These are phyloP conservation scores for Falco novaeseelandiae DNA, from an alignment of 2,797 vertebrate genomes.

Conservation along the genomic window DNA sequence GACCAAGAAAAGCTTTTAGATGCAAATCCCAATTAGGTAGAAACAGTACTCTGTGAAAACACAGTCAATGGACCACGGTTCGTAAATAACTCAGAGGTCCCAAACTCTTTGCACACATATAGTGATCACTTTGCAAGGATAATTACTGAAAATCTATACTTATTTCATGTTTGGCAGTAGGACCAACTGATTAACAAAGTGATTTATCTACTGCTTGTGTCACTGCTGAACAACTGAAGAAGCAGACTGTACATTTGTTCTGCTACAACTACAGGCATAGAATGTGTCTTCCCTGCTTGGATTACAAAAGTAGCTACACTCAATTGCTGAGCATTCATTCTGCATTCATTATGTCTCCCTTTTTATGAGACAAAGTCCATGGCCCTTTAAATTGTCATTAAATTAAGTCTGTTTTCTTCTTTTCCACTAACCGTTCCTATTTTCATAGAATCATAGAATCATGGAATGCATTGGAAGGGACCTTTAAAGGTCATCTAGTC, in stretches of 20 bases:
- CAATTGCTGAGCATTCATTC: background rate
- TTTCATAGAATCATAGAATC: background rate
- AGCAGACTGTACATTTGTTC: background rate
- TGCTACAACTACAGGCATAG: background rate
- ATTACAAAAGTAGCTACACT: background rate
- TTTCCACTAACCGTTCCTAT: background rate
- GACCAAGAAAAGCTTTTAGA: slow-evolving; percentile 24
- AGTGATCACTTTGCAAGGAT: background rate
- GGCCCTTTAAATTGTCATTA: background rate
- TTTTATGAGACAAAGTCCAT: background rate
- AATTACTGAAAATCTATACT: background rate
- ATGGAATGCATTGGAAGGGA: background rate
- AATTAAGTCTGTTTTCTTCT: background rate
- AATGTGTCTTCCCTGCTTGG: background rate
- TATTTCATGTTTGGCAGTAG: background rate
- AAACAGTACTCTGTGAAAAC: background rate
- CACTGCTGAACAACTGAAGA: background rate
- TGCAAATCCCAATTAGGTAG: background rate
- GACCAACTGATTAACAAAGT: background rate
- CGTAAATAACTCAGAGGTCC: background rate
- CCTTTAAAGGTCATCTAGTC: background rate
- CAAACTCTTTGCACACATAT: background rate
- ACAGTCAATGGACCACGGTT: background rate
- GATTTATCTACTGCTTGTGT: background rate
- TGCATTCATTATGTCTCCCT: background rate